Evolutionary conservation across 2,888 invertebrate species (phyloP).

Genomic region (Osedax frankpressi): DNA sequence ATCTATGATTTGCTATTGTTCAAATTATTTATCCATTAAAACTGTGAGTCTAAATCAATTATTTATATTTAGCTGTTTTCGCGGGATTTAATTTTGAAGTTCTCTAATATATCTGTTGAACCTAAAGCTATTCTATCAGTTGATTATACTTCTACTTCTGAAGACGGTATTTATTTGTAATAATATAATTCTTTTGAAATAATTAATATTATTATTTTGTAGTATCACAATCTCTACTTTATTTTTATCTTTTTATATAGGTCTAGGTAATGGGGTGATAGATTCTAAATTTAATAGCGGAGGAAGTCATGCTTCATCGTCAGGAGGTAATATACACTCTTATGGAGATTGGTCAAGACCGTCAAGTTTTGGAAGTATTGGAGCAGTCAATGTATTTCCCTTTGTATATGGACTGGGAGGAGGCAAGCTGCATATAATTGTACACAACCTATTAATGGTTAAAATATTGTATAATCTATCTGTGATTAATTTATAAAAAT

Average conservation of each 20-base stretch:
- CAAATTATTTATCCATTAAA: too few species aligned
- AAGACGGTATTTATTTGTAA: not conserved
- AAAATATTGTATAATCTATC: too few species aligned
- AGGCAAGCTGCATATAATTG: constrained; percentile 29
- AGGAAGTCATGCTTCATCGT: constrained; percentile 32
- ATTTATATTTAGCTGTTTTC: not conserved
- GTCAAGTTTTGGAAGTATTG: constrained; percentile 31
- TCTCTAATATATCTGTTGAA: constrained; percentile 32
- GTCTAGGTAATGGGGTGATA: constrained; percentile 26
- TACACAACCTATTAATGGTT: not conserved
- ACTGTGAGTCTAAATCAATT: too few species aligned
- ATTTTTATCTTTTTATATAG: too few species aligned
- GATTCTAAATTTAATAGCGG: constrained; percentile 29
- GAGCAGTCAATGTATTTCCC: constrained; percentile 32
- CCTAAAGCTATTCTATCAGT: constrained; percentile 30
- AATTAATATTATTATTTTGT: too few species aligned
- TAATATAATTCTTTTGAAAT: too few species aligned
- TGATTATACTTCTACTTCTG: constrained; percentile 26
- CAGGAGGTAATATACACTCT: constrained; percentile 26
- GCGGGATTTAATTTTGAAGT: not conserved
- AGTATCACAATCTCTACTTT: too few species aligned
- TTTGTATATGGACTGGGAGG: constrained; percentile 30
- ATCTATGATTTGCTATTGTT: too few species aligned
- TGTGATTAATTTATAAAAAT: too few species aligned
- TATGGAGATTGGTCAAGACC: constrained; percentile 31